A percentile compares a stretch with the other conserved stretches of the same genome.
phyloP scores from a whole-genome alignment of 2,113 vertebrate species.

The Coreoperca whiteheadi region DNA sequence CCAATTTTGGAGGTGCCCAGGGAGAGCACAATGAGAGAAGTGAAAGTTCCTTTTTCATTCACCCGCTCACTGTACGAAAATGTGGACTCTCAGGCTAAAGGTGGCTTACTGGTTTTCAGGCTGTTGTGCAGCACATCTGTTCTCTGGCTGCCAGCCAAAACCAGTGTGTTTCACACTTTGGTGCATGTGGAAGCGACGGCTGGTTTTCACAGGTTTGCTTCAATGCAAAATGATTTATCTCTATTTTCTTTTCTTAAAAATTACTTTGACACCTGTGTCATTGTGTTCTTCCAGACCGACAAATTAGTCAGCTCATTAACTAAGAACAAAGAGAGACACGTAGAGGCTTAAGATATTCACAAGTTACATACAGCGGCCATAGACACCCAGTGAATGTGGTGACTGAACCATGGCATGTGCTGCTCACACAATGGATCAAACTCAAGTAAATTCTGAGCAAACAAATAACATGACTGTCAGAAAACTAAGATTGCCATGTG shows the following conservation, averaged over 20 bases:
- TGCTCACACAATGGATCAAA: neutral
- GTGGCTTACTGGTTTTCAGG: slow-evolving; percentile 27
- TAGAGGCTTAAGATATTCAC: neutral
- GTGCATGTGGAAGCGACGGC: neutral
- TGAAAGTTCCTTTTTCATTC: slow-evolving; percentile 11
- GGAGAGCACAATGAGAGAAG: slow-evolving; percentile 1
- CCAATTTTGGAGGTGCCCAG: slow-evolving; percentile 18
- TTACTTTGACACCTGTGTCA: neutral
- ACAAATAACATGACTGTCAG: neutral
- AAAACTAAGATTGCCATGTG: neutral
- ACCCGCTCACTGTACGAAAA: slow-evolving; percentile 5
- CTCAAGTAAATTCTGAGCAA: neutral
- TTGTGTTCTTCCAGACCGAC: too few relatives aligned
- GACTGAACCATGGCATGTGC: neutral
- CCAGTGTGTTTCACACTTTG: slow-evolving; percentile 15
- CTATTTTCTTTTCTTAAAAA: too few relatives aligned
- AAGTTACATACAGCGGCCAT: neutral
- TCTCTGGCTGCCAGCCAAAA: slow-evolving; percentile 44
- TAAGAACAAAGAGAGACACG: neutral
- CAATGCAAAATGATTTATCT: neutral
- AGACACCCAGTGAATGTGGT: neutral
- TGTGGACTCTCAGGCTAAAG: slow-evolving; percentile 27
- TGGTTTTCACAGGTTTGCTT: slow-evolving; percentile 24
- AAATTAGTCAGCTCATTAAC: neutral
- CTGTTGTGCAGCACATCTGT: slow-evolving; percentile 32